Base-by-base conservation (phyloP, 2,797 vertebrate species). In the Lophotriccus pileatus region DNA sequence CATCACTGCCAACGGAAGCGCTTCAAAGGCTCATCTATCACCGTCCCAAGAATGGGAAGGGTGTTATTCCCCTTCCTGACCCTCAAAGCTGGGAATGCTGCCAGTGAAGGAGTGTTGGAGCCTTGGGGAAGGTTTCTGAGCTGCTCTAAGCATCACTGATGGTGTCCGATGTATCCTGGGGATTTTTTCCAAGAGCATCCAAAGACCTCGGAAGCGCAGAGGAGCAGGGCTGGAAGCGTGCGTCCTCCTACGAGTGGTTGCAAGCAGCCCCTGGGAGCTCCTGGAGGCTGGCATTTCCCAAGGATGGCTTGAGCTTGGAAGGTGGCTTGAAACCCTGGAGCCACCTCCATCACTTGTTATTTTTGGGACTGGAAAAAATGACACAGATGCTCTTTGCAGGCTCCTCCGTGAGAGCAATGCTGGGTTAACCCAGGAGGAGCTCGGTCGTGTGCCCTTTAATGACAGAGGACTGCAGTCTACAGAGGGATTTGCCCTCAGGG, bases 381-480 rank as follows among this genome's bases (percentile, higher is more conserved):
- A 17, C 12, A 9, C 10, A 36, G 72, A 22, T 49, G 36, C 6
- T 49, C 10, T 74, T 44, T 56, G 36, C 37, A 34, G 32, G 18
- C 21, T 89, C 4, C 16, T 18, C 6, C 0, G 1, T 19, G 36
- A n/a, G 56, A 69, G 34, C 0, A 1, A 4, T 59, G n/a, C 15
- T 53, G 41, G 50, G 49, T 75, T 79, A 60, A 69, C 46, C 36
- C 8, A 6, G 12, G 16, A 7, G 12, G 53, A 73, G 39, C 44
- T 76, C 1, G 0, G 8, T 24, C 0, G 0, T 0, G 0, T 22
- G 32, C 19, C 30, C 49, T 14, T 14, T 43, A 60, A n/a, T 0
- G 1, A 7, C 23, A 27, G 43, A 70, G 17, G 46, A 44, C 24
- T 63, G 19, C 13, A 5, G 16, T 3, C 7, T 27, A 8, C 28